Conservation (phyloP, 2,797 vertebrate species). For the Anisognathus igniventris region DNA sequence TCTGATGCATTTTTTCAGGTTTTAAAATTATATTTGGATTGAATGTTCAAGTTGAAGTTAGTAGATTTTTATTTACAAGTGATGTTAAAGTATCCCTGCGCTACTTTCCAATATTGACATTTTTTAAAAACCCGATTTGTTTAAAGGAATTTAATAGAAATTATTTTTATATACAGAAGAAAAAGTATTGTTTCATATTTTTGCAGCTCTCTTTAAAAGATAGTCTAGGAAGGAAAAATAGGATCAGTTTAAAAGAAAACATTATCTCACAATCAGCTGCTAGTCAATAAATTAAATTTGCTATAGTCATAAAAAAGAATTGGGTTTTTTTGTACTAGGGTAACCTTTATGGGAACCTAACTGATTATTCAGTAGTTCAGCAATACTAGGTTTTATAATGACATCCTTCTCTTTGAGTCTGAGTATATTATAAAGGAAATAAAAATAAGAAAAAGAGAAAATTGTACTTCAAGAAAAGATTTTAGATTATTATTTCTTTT, state of each 20-base stretch:
- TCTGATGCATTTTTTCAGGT: not conserved
- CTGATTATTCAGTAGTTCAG: not conserved
- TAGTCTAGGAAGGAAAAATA: not conserved
- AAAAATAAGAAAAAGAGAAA: not conserved
- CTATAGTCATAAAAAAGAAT: not conserved
- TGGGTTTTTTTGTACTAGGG: not conserved
- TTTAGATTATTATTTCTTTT: not conserved
- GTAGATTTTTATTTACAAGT: not conserved
- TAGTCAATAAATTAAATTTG: not conserved
- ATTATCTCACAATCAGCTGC: not conserved
- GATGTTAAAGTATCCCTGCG: not conserved
- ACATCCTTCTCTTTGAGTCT: not conserved
- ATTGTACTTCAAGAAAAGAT: not conserved
- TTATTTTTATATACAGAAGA: not conserved
- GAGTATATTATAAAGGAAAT: not conserved
- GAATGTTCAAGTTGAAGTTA: not conserved
- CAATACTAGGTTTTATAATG: slow-evolving; percentile 1
- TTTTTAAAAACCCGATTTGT: not conserved
- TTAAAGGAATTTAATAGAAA: not conserved
- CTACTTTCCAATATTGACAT: not conserved
- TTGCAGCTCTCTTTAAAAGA: not conserved
- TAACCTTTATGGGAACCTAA: not conserved
- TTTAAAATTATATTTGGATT: not conserved
- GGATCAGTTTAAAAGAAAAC: not conserved
- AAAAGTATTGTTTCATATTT: not conserved